These are phyloP conservation scores for Pecten maximus DNA, from an alignment of 2,888 invertebrate genomes.

Conservation along the genomic window DNA sequence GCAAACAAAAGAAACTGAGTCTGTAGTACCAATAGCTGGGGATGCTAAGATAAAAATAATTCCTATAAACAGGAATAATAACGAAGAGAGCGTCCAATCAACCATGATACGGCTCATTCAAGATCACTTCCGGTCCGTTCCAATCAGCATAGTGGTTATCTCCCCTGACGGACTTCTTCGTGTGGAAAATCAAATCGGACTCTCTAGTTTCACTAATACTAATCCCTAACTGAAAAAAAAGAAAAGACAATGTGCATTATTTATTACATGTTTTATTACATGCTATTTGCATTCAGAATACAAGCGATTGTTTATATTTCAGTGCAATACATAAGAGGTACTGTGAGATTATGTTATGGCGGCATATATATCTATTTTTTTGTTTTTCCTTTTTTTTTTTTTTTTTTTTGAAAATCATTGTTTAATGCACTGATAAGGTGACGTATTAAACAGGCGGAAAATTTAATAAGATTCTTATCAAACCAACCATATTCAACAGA, in stretches of 20 bases:
- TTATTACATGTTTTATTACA: constrained; percentile 19
- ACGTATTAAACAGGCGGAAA: no score
- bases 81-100: background rate
- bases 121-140: background rate
- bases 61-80: background rate
- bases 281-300: background rate
- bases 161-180: background rate
- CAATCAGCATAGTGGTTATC: background rate
- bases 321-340: no score
- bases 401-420: no score
- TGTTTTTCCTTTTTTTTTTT: no score
- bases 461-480: no score
- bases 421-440: no score
- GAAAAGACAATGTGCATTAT: background rate
- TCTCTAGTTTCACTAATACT: background rate
- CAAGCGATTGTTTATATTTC: background rate
- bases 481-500: no score
- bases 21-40: background rate
- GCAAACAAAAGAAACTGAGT: background rate
- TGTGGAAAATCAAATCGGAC: background rate
- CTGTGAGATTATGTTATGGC: no score
- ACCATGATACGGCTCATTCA: background rate
- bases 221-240: background rate
- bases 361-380: no score
- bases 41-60: background rate